phyloP scores from a whole-genome alignment of 2,888 invertebrate genomes.

The Chrysopilus asiliformis region DNA sequence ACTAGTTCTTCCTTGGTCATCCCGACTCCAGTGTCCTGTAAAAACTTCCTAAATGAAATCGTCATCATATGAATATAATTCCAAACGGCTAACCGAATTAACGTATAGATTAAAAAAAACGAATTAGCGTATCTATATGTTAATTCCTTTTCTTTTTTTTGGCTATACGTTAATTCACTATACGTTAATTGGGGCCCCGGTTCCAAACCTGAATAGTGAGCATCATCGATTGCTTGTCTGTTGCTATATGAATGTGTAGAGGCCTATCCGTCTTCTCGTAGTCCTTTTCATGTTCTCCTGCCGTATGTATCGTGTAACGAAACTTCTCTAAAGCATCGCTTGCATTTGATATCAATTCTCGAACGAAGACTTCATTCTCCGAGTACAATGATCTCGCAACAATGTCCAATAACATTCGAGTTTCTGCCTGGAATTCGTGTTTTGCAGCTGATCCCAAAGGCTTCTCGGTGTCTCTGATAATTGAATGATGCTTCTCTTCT shows the following conservation, averaged over 20 bases:
- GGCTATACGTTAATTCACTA: no score
- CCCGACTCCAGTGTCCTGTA: conserved; percentile 81
- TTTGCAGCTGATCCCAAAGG: conserved; percentile 38
- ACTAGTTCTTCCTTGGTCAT: conserved; percentile 89
- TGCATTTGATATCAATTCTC: conserved; percentile 92
- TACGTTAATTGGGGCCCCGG: neutral
- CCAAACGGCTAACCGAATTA: neutral
- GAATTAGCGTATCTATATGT: no score
- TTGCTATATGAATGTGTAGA: conserved; percentile 76
- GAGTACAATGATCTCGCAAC: conserved; percentile 95
- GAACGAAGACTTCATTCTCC: conserved; percentile 93
- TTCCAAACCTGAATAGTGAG: conserved; percentile 65
- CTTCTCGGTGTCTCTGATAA: conserved; percentile 22
- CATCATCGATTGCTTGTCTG: conserved; percentile 73
- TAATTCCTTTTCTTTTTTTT: no score
- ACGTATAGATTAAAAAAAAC: neutral
- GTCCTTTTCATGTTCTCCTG: conserved; percentile 39
- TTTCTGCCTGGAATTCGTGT: conserved; percentile 94
- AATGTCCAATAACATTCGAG: conserved; percentile 87
- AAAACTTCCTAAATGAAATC: neutral
- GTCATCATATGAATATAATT: no score
- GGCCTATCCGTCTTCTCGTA: conserved; percentile 47
- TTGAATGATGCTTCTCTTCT: conserved; percentile 18
- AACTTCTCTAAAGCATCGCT: conserved; percentile 96
- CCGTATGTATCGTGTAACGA: conserved; percentile 52